These are phyloP conservation scores for Isotomurus palustris DNA, from an alignment of 2,888 invertebrate genomes.

Conservation along the genomic window DNA sequence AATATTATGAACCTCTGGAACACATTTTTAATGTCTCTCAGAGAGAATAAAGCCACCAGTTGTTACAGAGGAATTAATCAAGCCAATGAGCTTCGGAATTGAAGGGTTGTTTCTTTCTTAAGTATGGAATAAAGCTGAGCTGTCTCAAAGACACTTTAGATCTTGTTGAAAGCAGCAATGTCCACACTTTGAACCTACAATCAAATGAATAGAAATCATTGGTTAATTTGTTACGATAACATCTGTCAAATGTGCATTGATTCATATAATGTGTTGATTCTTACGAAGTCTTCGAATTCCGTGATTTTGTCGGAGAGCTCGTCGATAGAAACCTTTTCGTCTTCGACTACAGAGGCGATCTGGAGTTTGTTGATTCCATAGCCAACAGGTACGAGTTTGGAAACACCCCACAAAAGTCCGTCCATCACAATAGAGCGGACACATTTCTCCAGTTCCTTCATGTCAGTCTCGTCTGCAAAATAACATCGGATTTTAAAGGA, in stretches of 20 bases:
- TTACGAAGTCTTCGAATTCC: conserved; percentile 72
- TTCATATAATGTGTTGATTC: not conserved
- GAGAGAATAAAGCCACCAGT: no score
- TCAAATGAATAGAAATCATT: not conserved
- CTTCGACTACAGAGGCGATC: conserved; percentile 88
- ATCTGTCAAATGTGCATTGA: not conserved
- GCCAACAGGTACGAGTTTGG: conserved; percentile 76
- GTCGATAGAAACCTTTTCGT: conserved; percentile 89
- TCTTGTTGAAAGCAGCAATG: conserved; percentile 92
- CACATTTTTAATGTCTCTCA: no score
- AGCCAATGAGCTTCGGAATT: no score
- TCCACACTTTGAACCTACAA: conserved; percentile 57
- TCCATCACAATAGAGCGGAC: conserved; percentile 75
- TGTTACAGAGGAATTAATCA: no score
- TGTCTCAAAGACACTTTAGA: no score
- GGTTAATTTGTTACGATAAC: not conserved
- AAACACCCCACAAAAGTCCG: conserved; percentile 89
- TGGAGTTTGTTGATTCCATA: conserved; percentile 89
- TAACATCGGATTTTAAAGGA: not conserved
- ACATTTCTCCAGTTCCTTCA: conserved; percentile 72
- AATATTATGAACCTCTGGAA: no score
- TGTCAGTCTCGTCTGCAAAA: conserved; percentile 77
- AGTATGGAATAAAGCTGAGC: no score
- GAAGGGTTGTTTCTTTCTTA: no score
- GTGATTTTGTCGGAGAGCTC: conserved; percentile 82